Percentiles rank a stretch among this genome's conserved stretches.
Evolutionary conservation across 2,113 vertebrate genomes (phyloP).

Genomic region (Penelope pileata): DNA sequence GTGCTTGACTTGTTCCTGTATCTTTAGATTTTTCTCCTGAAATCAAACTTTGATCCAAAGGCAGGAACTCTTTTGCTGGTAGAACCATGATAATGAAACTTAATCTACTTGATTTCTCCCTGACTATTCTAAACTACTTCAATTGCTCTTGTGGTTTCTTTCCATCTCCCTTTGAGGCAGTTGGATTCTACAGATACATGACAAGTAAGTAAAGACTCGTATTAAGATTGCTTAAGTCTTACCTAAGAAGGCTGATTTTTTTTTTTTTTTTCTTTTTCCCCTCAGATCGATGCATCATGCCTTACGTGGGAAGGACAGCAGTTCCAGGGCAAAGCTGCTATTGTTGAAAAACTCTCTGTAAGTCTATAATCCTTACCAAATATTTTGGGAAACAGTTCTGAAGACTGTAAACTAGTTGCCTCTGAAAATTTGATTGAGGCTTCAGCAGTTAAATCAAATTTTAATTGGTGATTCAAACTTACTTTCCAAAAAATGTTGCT

Average conservation of each 20-base stretch:
- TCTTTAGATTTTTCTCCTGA: not conserved
- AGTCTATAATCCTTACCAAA: slow-evolving; percentile 60
- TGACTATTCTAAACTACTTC: not conserved
- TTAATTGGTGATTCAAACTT: not conserved
- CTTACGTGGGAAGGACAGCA: slow-evolving; percentile 99
- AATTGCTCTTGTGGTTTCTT: not conserved
- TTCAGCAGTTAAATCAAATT: not conserved
- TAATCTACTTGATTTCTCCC: not conserved
- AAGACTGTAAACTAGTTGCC: not conserved
- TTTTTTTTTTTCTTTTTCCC: not conserved
- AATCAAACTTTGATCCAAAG: not conserved
- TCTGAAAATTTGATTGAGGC: not conserved
- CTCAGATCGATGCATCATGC: slow-evolving; percentile 95
- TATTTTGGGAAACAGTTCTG: not conserved
- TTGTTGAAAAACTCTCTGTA: slow-evolving; percentile 96
- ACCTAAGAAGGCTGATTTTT: not conserved
- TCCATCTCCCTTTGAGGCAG: not conserved
- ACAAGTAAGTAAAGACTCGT: not conserved
- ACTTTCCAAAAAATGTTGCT: not conserved
- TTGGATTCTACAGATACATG: not conserved
- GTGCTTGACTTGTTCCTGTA: not conserved
- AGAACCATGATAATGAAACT: not conserved
- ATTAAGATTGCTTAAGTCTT: not conserved
- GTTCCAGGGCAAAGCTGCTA: slow-evolving; percentile 96
- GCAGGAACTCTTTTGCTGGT: not conserved